Evolutionary conservation across 2,797 vertebrate genomes (phyloP), one percentile per base, ranked within the genome.

Genomic region (Morus bassanus): DNA sequence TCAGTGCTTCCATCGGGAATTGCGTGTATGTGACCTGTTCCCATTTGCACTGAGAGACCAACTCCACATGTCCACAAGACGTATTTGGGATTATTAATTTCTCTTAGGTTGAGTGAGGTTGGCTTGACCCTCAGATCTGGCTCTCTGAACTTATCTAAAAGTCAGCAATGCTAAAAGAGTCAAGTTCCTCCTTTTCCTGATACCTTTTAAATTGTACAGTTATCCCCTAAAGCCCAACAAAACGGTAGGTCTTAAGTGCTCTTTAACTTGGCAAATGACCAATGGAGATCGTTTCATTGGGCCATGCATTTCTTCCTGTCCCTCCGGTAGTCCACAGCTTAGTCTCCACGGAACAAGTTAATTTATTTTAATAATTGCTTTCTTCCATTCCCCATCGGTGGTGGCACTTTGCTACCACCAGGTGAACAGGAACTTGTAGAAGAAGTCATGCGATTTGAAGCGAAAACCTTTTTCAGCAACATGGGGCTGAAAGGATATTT

Each of bases 371-470:
- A 60, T n/a, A 60, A 53, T 6, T 56, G 11, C 54, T 63, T 79
- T 75, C 43, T 48, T 45, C 57, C 0, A 0, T 35, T 75, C 51
- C 27, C 33, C 35, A 9, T 54, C 4, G 3, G 7, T 6, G 11
- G 25, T 10, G 35, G 59, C 41, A 31, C 46, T 76, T 88, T 5
- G 18, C 89, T 97, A 99, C 99, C 99, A 99, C 99, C 99, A 99
- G 37, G 97, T 98, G 95, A 99, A 99, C 3, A 94, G 87, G 70
- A 99, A 98, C 53, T 97, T 98, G 95, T 99, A 98, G 97, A 99
- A 99, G 97, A 92, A 99, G 88, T 98, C 86, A 0, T 98, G 97
- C 6, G 97, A 98, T 89, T 98, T 98, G 95, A 98, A 98, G 48
- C 98, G 96, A 93, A 99, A 98, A 39, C 96, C 97, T 92, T 98